A percentile compares a stretch with the other conserved stretches of the same genome.
phyloP scores from a whole-genome alignment of 1,140 invertebrate genomes.

The Gonioctena quinquepunctata region DNA sequence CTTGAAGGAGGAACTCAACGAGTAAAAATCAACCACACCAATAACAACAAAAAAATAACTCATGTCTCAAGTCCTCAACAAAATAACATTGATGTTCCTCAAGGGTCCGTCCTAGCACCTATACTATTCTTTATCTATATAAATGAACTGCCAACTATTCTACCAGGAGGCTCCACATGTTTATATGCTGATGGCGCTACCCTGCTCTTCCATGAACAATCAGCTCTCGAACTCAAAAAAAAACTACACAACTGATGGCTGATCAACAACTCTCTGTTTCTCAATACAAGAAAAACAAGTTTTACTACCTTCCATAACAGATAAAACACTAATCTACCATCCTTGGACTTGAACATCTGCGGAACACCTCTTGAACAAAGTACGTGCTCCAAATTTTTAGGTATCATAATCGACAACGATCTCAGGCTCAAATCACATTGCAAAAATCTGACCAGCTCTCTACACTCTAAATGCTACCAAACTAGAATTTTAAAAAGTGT shows the following conservation, averaged over 20 bases:
- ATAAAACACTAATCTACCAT: background rate
- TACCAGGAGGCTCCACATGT: too few relatives aligned
- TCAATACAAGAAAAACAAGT: background rate
- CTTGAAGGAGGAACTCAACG: background rate
- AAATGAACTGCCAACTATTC: too few relatives aligned
- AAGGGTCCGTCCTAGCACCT: too few relatives aligned
- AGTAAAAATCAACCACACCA: constrained; percentile 6
- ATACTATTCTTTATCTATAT: too few relatives aligned
- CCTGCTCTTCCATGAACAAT: background rate
- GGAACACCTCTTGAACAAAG: background rate
- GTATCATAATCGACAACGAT: background rate
- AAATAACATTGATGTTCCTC: too few relatives aligned
- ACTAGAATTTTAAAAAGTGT: too few relatives aligned
- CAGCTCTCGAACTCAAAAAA: background rate
- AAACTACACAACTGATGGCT: background rate
- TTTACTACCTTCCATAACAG: background rate
- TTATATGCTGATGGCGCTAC: constrained; percentile 9
- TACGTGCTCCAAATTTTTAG: background rate
- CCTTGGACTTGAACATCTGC: background rate
- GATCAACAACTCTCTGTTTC: background rate
- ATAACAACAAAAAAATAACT: too few relatives aligned
- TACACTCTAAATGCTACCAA: too few relatives aligned
- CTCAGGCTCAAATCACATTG: background rate
- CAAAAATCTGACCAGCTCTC: background rate
- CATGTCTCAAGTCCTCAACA: too few relatives aligned